Evolutionary conservation across 2,888 invertebrate species (phyloP).

Genomic region (Eutolmus rufibarbis): DNA sequence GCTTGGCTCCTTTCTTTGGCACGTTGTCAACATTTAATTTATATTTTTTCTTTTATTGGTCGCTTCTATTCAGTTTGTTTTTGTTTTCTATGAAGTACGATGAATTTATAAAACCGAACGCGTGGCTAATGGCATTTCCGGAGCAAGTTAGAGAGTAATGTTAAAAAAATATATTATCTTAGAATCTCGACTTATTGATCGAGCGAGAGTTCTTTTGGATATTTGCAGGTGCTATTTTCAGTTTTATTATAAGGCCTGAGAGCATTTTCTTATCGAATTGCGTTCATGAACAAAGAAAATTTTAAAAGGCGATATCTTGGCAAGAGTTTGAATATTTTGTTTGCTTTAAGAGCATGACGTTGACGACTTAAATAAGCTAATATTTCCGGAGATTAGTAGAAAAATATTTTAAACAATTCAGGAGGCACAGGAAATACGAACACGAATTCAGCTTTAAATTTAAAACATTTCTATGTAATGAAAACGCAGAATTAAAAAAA

Average conservation of each 20-base stretch:
- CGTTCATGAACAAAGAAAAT: background rate
- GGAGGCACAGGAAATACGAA: too few species aligned
- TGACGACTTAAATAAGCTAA: background rate
- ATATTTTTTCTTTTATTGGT: background rate
- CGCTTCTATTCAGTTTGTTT: background rate
- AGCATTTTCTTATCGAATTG: background rate
- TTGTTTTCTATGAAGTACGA: background rate
- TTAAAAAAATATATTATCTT: background rate
- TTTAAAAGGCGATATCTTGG: background rate
- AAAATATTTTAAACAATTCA: background rate
- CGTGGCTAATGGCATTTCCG: constrained; percentile 33
- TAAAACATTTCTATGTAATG: too few species aligned
- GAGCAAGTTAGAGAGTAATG: background rate
- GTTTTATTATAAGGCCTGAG: background rate
- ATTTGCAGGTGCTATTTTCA: background rate
- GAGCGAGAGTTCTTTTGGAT: background rate
- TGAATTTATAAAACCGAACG: background rate
- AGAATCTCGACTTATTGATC: background rate
- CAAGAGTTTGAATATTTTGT: background rate
- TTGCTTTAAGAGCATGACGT: background rate
- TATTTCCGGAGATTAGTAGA: background rate
- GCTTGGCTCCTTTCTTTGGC: constrained; percentile 6
- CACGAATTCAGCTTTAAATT: too few species aligned
- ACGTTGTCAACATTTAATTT: constrained; percentile 1
- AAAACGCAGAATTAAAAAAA: too few species aligned